Evolutionary conservation across 2,113 vertebrate genomes (phyloP).

Genomic region (Dromiciops gliroides): DNA sequence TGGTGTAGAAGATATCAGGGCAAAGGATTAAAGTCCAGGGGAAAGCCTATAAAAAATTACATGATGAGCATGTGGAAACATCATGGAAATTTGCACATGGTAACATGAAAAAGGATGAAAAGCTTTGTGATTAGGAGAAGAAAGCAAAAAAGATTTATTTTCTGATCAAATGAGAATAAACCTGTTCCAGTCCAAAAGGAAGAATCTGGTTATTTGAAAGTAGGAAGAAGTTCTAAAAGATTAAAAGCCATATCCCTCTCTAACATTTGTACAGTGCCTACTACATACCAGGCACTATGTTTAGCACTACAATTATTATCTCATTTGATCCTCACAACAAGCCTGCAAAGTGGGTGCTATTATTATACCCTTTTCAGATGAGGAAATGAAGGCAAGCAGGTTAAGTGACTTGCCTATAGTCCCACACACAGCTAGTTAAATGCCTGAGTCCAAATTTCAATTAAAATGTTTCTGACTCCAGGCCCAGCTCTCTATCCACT

Average conservation of each 20-base stretch:
- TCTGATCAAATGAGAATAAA: conserved; percentile 59
- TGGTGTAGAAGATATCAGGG: conserved; percentile 3
- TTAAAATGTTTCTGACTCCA: too few species aligned
- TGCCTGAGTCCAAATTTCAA: too few species aligned
- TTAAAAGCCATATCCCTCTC: neutral
- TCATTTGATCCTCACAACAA: neutral
- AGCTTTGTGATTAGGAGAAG: conserved; percentile 50
- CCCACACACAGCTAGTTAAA: too few species aligned
- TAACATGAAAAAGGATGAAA: conserved; percentile 49
- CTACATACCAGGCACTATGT: neutral
- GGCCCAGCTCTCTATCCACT: too few species aligned
- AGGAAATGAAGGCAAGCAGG: neutral
- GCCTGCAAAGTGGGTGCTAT: neutral
- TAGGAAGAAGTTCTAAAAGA: neutral
- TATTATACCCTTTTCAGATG: neutral
- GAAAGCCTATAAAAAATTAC: conserved; percentile 47
- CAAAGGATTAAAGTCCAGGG: conserved; percentile 8
- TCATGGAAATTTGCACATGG: conserved; percentile 48
- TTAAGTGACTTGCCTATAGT: too few species aligned
- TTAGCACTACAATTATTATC: neutral
- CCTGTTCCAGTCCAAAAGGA: conserved; percentile 50
- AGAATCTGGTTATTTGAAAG: neutral
- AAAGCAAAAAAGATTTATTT: conserved; percentile 56
- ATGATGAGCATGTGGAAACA: conserved; percentile 24
- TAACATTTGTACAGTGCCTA: neutral